Evolutionary conservation across 2,113 vertebrate species (phyloP).

Genomic region (Fulmarus glacialis): DNA sequence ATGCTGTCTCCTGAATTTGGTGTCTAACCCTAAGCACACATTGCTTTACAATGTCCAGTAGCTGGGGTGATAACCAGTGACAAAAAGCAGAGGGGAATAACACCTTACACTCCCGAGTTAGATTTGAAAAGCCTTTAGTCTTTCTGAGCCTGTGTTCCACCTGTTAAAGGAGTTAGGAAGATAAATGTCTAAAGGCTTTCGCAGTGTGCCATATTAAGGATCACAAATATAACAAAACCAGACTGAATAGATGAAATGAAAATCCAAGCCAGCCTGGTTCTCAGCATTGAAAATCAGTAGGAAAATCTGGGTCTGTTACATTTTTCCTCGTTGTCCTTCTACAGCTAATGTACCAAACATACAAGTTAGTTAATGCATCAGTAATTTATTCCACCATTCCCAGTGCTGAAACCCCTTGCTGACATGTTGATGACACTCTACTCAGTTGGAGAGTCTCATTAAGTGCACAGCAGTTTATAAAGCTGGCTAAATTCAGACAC

Average conservation of each 20-base stretch:
- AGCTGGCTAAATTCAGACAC: conserved; percentile 3
- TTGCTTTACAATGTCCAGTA: neutral
- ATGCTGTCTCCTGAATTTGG: neutral
- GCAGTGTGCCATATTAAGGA: neutral
- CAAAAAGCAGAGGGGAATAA: neutral
- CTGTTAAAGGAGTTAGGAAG: neutral
- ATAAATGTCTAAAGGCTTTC: neutral
- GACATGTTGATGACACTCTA: conserved; percentile 12
- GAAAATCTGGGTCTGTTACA: neutral
- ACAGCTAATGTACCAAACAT: neutral
- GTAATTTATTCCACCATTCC: neutral
- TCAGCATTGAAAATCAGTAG: neutral
- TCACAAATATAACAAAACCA: neutral
- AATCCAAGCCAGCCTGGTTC: neutral
- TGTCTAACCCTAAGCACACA: neutral
- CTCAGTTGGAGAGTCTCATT: conserved; percentile 9
- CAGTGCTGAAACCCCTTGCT: neutral
- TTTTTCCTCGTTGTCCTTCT: neutral
- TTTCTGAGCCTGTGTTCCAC: neutral
- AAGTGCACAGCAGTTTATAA: conserved; percentile 15
- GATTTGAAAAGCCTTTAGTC: neutral
- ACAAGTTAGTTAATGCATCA: neutral
- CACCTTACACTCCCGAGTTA: fast-evolving
- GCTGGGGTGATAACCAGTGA: neutral
- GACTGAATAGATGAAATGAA: neutral